Evolutionary conservation across 2,888 invertebrate species (phyloP), one percentile per base, ranked within the genome.

Genomic region (Pristionchus fissidentatus): DNA sequence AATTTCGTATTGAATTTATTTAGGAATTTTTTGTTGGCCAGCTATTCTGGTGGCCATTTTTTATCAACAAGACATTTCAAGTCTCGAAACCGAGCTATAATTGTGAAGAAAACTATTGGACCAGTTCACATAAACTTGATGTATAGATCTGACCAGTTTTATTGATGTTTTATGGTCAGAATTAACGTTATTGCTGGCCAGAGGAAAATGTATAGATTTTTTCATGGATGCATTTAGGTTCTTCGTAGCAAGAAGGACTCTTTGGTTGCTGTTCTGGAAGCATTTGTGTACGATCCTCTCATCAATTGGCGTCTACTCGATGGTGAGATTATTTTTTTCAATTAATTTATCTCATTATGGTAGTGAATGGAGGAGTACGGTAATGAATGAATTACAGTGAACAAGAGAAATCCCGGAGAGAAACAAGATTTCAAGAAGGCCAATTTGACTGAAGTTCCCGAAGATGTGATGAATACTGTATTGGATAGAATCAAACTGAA

Each of bases 281-380:
- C 99, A 0, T 99, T 99, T 93, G 98, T 99, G 1, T 98, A 99
- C 93, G 99, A 99, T 94, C 99, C 99, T 0, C 94, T 99, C 73
- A 95, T 99, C 13, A 99, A 98, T 94, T 99, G 99, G 99, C 94
- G 98, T 85, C 94, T 99, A 0, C 95, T 98, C 87, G 94, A 94
- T 87, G 92, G 87, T 85, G 1, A 29, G 57, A 57, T n/a, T n/a
- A n/a, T n/a, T n/a, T n/a, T n/a, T n/a, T 15, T 15, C 19, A 19
- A 49, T 15, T 49, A 10, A 15, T 49, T 19, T 49, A 49, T 49
- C 49, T 49, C 7, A 60, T 66, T 66, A 57, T 4, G 29, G n/a
- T 57, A 57, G 13, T 13, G 1, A 57, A 10, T n/a, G 26, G 57
- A 26, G n/a, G 29, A n/a, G 29, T 13, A 26, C 13, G n/a, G 19